Conservation (phyloP, 1,140 invertebrate genomes). For the Zaprionus nigranus region DNA sequence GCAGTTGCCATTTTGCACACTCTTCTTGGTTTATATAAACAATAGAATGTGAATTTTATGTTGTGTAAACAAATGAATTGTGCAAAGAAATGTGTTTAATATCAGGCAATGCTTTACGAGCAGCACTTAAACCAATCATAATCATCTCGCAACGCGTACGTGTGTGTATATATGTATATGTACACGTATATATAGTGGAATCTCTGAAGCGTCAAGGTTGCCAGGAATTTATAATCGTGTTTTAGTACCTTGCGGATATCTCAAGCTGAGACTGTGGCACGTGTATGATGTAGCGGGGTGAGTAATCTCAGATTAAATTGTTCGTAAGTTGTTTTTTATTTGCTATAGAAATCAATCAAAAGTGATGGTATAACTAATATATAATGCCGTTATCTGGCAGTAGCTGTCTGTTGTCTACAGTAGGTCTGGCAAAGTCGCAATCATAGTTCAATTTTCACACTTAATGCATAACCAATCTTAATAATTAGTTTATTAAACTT, state of each 20-base stretch:
- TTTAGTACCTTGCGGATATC: background rate
- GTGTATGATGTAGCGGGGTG: background rate
- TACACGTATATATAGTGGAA: background rate
- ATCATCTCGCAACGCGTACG: conserved; percentile 8
- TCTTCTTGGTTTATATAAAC: conserved; percentile 21
- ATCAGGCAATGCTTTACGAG: conserved; percentile 12
- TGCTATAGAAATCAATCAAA: background rate
- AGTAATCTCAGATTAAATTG: background rate
- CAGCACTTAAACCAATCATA: conserved; percentile 31
- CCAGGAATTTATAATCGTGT: conserved; percentile 11
- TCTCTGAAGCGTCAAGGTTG: conserved; percentile 29
- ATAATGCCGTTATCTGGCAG: background rate
- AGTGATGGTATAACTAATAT: background rate
- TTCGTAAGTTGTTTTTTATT: background rate
- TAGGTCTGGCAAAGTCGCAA: background rate
- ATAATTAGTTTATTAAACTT: background rate
- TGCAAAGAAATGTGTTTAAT: conserved; percentile 31
- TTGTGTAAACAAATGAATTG: conserved; percentile 25
- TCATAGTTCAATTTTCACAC: background rate
- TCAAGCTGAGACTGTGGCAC: background rate
- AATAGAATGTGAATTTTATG: conserved; percentile 5
- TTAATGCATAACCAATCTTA: background rate
- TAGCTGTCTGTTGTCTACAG: background rate
- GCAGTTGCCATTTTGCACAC: background rate
- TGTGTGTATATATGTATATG: background rate